Percentiles rank a stretch among this genome's conserved stretches.
Conservation (phyloP, 2,888 invertebrate genomes). For the Conchocele bisecta region DNA sequence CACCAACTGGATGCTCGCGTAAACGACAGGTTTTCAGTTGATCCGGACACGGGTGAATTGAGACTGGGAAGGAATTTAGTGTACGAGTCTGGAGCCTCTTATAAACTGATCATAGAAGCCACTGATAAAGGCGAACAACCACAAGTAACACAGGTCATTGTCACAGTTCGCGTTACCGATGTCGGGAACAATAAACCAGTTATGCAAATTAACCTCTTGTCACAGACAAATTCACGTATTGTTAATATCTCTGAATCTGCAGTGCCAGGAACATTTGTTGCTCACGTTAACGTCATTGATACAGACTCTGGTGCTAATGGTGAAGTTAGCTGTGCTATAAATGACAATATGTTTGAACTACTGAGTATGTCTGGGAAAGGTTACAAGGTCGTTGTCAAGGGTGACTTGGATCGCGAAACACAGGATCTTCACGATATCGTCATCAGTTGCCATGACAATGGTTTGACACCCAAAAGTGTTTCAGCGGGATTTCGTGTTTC, state of each 20-base stretch:
- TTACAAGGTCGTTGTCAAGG: slow-evolving; percentile 55
- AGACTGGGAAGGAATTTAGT: slow-evolving; percentile 49
- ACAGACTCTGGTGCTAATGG: slow-evolving; percentile 67
- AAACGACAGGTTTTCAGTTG: slow-evolving; percentile 45
- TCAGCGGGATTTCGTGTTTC: slow-evolving; percentile 53
- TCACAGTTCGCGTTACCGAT: slow-evolving; percentile 85
- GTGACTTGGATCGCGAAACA: slow-evolving; percentile 50
- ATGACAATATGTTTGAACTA: slow-evolving; percentile 48
- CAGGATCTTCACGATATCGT: slow-evolving; percentile 42
- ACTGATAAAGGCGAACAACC: slow-evolving; percentile 57
- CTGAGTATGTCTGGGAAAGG: slow-evolving; percentile 51
- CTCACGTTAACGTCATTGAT: slow-evolving; percentile 57
- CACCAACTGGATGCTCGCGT: slow-evolving; percentile 52
- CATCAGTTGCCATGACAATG: slow-evolving; percentile 53
- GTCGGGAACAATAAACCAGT: slow-evolving; percentile 97
- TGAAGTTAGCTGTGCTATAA: slow-evolving; percentile 50
- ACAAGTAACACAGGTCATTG: slow-evolving; percentile 52
- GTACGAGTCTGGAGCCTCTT: slow-evolving; percentile 48
- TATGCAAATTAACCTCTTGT: slow-evolving; percentile 54
- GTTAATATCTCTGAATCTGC: slow-evolving; percentile 53
- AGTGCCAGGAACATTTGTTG: slow-evolving; percentile 57
- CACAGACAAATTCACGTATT: slow-evolving; percentile 43
- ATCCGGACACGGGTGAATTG: slow-evolving; percentile 52
- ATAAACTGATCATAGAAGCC: slow-evolving; percentile 57
- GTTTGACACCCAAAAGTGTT: slow-evolving; percentile 47